phyloP scores from a whole-genome alignment of 2,888 invertebrate species.

The Lordiphosa fenestrarum region DNA sequence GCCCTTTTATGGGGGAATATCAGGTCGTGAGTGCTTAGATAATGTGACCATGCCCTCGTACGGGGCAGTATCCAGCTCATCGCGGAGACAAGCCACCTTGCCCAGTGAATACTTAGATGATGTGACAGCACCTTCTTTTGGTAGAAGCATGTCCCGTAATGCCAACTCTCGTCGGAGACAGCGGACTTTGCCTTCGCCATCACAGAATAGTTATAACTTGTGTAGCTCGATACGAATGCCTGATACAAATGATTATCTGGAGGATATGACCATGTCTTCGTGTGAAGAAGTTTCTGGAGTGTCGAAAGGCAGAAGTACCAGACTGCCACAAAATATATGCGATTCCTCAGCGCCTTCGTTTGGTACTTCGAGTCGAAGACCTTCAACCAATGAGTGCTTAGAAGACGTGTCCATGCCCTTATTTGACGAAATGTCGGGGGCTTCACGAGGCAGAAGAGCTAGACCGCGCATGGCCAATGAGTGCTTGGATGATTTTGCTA shows the following conservation, averaged over 20 bases:
- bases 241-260: constrained; percentile 13
- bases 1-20: constrained; percentile 18
- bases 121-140: constrained; percentile 10
- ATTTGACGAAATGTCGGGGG: constrained; percentile 19
- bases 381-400: constrained; percentile 7
- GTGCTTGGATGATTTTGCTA: constrained; percentile 20
- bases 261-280: constrained; percentile 18
- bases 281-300: constrained; percentile 9
- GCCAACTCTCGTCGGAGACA: not conserved
- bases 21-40: constrained; percentile 11
- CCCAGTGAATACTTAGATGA: constrained; percentile 21
- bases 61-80: constrained; percentile 12
- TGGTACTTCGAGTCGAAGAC: not conserved
- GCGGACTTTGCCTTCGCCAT: not conserved
- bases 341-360: constrained; percentile 22
- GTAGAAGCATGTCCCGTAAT: not conserved
- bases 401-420: constrained; percentile 33
- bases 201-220: constrained; percentile 13
- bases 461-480: constrained; percentile 1
- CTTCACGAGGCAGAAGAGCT: not conserved
- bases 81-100: constrained; percentile 14
- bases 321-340: not conserved
- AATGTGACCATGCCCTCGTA: constrained; percentile 32
- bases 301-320: too few species aligned
- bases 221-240: constrained; percentile 2